phyloP scores from a whole-genome alignment of 2,888 invertebrate genomes.

The Mythimna ferrago region DNA sequence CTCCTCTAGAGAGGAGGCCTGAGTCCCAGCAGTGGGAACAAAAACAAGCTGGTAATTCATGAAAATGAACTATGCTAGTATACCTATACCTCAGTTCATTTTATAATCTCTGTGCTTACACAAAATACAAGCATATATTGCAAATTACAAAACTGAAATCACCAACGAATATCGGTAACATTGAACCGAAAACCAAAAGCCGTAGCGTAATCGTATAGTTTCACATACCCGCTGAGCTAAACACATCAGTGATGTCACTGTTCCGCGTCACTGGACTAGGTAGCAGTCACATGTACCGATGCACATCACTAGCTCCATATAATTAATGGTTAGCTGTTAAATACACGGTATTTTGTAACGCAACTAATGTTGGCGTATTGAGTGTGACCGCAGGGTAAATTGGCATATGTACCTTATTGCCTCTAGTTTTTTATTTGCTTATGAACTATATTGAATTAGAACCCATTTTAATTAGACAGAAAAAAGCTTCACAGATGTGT shows the following conservation, averaged over 20 bases:
- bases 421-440: neutral
- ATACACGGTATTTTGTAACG: constrained; percentile 25
- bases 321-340: constrained; percentile 42
- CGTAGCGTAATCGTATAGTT: constrained; percentile 10
- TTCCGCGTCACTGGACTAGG: constrained; percentile 53
- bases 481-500: too few relatives aligned
- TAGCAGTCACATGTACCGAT: constrained; percentile 53
- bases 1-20: too few relatives aligned
- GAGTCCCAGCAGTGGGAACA: too few relatives aligned
- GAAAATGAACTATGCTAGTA: too few relatives aligned
- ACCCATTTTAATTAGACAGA: too few relatives aligned
- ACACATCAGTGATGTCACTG: constrained; percentile 42
- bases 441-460: too few relatives aligned
- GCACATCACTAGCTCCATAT: constrained; percentile 47
- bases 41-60: too few relatives aligned
- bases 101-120: too few relatives aligned
- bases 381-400: neutral
- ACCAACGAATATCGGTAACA: neutral
- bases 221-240: constrained; percentile 55
- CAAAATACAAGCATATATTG: neutral
- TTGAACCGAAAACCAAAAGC: constrained; percentile 5
- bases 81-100: too few relatives aligned
- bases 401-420: neutral
- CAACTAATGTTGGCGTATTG: constrained; percentile 1
- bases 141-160: neutral